Percentiles rank a stretch among this genome's conserved stretches.
Conservation (phyloP, 1,140 invertebrate genomes). For the Armadillidium nasatum region DNA sequence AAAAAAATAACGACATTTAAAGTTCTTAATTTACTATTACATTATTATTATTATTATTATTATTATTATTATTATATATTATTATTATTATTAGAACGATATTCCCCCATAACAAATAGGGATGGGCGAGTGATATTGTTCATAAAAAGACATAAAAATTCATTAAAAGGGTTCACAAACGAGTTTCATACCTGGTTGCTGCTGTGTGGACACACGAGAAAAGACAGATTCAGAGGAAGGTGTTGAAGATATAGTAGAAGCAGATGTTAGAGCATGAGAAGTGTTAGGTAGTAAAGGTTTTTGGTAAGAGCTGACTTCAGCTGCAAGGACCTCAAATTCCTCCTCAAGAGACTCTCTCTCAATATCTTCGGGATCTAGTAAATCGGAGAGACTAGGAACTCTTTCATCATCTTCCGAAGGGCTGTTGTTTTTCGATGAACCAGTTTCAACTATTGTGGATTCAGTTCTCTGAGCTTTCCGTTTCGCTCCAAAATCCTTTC, state of each 20-base stretch:
- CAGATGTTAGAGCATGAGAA: constrained; percentile 29
- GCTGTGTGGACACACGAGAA: constrained; percentile 31
- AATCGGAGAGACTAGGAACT: constrained; percentile 39
- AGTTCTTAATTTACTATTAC: no score
- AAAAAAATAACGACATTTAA: no score
- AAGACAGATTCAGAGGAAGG: constrained; percentile 24
- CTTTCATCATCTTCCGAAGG: constrained; percentile 32
- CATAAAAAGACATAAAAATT: no score
- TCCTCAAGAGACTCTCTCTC: constrained; percentile 43
- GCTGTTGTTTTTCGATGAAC: constrained; percentile 31
- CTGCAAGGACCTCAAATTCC: constrained; percentile 41
- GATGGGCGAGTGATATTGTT: background rate
- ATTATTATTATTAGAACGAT: no score
- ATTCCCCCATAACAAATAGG: background rate
- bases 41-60: no score
- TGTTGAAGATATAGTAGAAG: constrained; percentile 18
- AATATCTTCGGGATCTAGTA: constrained; percentile 41
- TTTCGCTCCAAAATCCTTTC: background rate
- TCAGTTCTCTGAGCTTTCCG: constrained; percentile 31
- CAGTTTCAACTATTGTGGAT: constrained; percentile 30
- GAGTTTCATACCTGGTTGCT: constrained; percentile 40
- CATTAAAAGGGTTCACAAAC: constrained; percentile 33
- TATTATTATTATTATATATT: no score
- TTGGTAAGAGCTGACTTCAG: constrained; percentile 27
- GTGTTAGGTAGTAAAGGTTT: constrained; percentile 31